Percentiles rank a stretch among this genome's conserved stretches.
phyloP scores from a whole-genome alignment of 2,797 vertebrate genomes.

The Falco berigora region DNA sequence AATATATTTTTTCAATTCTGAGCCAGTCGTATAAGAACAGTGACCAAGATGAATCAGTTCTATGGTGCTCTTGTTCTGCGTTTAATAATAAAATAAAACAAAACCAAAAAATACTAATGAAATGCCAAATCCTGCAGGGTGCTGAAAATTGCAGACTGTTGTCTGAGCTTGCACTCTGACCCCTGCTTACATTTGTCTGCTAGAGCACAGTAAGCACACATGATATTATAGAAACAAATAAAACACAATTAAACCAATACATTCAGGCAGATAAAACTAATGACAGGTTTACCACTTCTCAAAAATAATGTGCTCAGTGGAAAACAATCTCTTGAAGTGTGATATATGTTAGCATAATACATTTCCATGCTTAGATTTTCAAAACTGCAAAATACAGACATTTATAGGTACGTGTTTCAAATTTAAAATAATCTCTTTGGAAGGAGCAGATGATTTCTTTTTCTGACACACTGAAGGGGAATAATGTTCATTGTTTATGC shows the following conservation, averaged over 20 bases:
- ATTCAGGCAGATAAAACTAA: not conserved
- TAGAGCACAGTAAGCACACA: not conserved
- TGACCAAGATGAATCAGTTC: not conserved
- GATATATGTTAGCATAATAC: not conserved
- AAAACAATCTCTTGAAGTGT: not conserved
- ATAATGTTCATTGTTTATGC: constrained; percentile 35
- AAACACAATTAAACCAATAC: not conserved
- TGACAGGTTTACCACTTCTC: not conserved
- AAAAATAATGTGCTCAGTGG: not conserved
- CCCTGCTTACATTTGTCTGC: not conserved
- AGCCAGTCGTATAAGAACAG: not conserved
- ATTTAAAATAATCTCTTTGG: not conserved
- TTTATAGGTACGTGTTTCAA: constrained; percentile 30
- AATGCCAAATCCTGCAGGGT: not conserved
- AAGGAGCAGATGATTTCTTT: not conserved
- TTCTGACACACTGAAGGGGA: constrained; percentile 24
- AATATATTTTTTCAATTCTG: not conserved
- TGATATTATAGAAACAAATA: not conserved
- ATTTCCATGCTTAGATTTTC: not conserved
- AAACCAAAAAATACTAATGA: not conserved
- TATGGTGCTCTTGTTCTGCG: not conserved
- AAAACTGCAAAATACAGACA: constrained; percentile 7
- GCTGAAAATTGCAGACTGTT: not conserved
- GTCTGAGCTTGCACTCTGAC: not conserved
- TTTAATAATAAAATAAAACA: not conserved